Percentiles rank a stretch among this genome's conserved stretches.
These are phyloP conservation scores for Clostera curtula DNA, from an alignment of 2,888 invertebrate species.

Conservation along the genomic window DNA sequence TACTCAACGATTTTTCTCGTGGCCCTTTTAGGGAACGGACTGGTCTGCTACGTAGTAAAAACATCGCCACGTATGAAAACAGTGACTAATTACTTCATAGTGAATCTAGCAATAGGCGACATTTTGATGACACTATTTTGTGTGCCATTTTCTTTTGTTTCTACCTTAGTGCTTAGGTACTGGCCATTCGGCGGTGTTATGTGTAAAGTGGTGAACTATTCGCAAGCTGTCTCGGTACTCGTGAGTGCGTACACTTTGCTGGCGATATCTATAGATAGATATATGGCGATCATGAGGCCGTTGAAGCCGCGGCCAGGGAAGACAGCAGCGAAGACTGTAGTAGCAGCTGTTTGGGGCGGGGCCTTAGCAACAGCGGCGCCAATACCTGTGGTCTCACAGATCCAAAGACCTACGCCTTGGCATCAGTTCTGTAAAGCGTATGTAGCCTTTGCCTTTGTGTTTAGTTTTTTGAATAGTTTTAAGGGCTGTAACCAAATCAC, in stretches of 20 bases:
- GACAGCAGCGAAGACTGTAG: slow-evolving; percentile 78
- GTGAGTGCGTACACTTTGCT: slow-evolving; percentile 93
- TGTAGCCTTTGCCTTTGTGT: slow-evolving; percentile 37
- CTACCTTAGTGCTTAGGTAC: slow-evolving; percentile 84
- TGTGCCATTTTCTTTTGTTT: slow-evolving; percentile 91
- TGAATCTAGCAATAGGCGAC: slow-evolving; percentile 91
- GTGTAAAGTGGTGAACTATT: slow-evolving; percentile 89
- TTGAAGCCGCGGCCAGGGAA: slow-evolving; percentile 87
- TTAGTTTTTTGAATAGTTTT: neutral
- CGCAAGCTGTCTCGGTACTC: slow-evolving; percentile 86
- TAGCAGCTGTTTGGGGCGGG: slow-evolving; percentile 82
- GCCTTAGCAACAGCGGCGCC: slow-evolving; percentile 88
- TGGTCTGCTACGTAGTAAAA: slow-evolving; percentile 91
- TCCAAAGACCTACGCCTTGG: slow-evolving; percentile 77
- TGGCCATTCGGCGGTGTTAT: slow-evolving; percentile 92
- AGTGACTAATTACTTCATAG: slow-evolving; percentile 94
- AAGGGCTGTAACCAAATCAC: too few species aligned
- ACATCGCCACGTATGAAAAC: slow-evolving; percentile 91
- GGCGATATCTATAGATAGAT: slow-evolving; percentile 92
- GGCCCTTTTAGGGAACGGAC: slow-evolving; percentile 82
- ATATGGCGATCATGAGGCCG: slow-evolving; percentile 93
- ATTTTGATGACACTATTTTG: slow-evolving; percentile 93
- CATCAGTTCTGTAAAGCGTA: slow-evolving; percentile 79
- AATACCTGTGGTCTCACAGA: slow-evolving; percentile 83
- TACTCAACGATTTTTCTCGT: slow-evolving; percentile 82